Conservation (phyloP, 2,113 vertebrate genomes). For the Nothoprocta pentlandii region DNA sequence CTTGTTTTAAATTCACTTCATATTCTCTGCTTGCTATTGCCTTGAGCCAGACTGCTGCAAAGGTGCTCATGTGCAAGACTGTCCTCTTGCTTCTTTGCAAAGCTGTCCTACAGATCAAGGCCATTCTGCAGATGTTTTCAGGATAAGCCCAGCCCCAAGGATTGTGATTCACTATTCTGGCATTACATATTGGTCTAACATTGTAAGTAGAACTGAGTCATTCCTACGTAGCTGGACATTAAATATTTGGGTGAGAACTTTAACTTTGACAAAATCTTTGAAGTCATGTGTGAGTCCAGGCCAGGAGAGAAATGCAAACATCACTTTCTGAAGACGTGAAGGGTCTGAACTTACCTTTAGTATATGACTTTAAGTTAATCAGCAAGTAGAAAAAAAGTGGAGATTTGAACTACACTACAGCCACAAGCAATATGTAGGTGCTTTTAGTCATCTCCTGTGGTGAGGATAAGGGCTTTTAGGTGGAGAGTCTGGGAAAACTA, state of each 20-base stretch:
- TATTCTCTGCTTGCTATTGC: neutral
- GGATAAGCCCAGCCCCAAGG: fast-evolving
- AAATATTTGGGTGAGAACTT: neutral
- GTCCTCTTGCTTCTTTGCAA: neutral
- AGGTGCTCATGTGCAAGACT: neutral
- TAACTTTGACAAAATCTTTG: neutral
- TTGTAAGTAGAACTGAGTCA: neutral
- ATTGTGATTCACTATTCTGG: neutral
- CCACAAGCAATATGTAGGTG: neutral
- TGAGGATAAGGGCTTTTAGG: neutral
- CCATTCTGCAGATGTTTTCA: fast-evolving
- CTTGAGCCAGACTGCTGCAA: neutral
- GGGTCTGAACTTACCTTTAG: neutral
- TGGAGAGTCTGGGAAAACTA: neutral
- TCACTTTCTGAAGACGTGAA: neutral
- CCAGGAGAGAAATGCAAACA: neutral
- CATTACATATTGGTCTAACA: neutral
- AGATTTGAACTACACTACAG: neutral
- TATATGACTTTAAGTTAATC: neutral
- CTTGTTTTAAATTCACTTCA: neutral
- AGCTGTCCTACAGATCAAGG: neutral
- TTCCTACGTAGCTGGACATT: neutral
- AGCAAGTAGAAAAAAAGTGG: neutral
- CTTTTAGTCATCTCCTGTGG: neutral
- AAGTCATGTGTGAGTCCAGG: neutral